A percentile compares a stretch with the other conserved stretches of the same genome.
Evolutionary conservation across 1,140 invertebrate genomes (phyloP).

Genomic region (Limonius californicus): DNA sequence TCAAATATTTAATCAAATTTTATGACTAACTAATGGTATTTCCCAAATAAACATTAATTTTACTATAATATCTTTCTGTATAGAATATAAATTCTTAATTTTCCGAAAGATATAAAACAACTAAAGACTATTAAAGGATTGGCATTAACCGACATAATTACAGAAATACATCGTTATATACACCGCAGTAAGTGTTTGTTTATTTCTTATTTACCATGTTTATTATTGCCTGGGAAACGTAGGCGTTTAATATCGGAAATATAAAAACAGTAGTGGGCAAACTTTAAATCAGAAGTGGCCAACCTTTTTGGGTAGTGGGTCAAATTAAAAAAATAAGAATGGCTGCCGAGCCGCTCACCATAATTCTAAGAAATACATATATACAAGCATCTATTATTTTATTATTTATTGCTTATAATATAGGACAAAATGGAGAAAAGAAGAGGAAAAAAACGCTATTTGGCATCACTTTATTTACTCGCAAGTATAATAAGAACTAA

Average conservation of each 20-base stretch:
- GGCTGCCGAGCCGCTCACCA: not conserved
- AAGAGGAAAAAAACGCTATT: no score
- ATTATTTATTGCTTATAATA: no score
- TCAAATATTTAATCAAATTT: no score
- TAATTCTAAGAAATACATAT: not conserved
- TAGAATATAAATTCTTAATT: not conserved
- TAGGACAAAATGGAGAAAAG: no score
- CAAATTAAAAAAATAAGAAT: not conserved
- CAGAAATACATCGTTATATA: slow-evolving; percentile 80
- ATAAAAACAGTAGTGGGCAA: no score
- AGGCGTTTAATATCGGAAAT: no score
- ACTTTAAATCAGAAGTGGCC: not conserved
- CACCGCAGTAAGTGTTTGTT: slow-evolving; percentile 74
- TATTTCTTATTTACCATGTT: not conserved
- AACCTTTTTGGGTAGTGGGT: not conserved
- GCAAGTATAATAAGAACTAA: no score
- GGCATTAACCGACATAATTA: slow-evolving; percentile 85
- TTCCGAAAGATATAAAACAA: slow-evolving; percentile 68
- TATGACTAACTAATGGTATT: no score
- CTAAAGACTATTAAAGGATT: slow-evolving; percentile 84
- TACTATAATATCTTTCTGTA: no score
- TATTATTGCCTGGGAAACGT: no score
- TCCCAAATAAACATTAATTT: no score
- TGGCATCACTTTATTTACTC: no score
- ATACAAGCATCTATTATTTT: not conserved